These are phyloP conservation scores for Sinodicranocentrus sp. DNA, from an alignment of 2,888 invertebrate species.

Conservation along the genomic window DNA sequence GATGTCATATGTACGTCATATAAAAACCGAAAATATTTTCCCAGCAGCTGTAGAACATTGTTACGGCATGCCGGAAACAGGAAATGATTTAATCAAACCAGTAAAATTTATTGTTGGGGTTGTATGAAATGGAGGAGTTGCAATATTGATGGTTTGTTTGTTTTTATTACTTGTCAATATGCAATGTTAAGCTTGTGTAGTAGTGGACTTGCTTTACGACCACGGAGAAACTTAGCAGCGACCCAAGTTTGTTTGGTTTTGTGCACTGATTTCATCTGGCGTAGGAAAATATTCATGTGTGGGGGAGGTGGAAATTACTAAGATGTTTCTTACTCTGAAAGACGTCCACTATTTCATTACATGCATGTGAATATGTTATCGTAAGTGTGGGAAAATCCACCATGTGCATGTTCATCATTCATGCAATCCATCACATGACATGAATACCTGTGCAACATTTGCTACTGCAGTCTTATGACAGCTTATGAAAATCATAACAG, in stretches of 20 bases:
- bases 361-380: conserved; percentile 61
- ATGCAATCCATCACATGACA: conserved; percentile 2
- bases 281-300: not conserved
- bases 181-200: not conserved
- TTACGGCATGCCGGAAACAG: conserved; percentile 44
- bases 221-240: not conserved
- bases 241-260: not conserved
- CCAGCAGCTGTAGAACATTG: not conserved
- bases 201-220: too few relatives aligned
- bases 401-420: conserved; percentile 41
- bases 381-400: conserved; percentile 59
- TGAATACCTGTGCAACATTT: not conserved
- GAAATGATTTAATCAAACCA: conserved; percentile 25
- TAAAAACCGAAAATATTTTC: conserved; percentile 32
- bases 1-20: not conserved
- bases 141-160: conserved; percentile 34
- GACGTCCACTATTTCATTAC: not conserved
- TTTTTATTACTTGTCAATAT: conserved; percentile 43
- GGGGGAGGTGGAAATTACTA: not conserved
- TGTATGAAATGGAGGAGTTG: conserved; percentile 1
- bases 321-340: too few relatives aligned
- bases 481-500: too few relatives aligned
- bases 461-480: too few relatives aligned
- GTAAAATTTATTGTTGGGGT: not conserved
- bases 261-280: not conserved